Conservation (phyloP, 2,113 vertebrate genomes). For the Lepus americanus region DNA sequence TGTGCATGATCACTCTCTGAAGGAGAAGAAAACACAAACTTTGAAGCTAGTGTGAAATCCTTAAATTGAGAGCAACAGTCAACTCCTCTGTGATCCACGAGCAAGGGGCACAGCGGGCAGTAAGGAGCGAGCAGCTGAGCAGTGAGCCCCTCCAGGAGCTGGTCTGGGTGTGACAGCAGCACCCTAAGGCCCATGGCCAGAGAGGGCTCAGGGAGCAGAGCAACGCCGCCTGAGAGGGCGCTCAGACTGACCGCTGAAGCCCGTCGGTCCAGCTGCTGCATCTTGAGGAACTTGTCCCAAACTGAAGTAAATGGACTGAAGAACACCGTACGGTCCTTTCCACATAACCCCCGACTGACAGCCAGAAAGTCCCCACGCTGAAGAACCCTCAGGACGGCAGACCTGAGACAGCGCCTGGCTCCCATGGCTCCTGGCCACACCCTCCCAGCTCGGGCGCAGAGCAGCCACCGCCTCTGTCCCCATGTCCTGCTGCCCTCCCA, state of each 20-base stretch:
- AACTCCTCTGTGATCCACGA: not conserved
- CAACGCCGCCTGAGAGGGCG: fast-evolving
- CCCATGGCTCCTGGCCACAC: too few relatives aligned
- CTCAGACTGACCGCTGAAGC: not conserved
- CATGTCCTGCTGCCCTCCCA: too few relatives aligned
- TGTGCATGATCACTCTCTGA: not conserved
- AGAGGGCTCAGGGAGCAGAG: not conserved
- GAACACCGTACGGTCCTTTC: fast-evolving
- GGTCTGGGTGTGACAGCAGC: not conserved
- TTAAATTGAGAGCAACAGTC: not conserved
- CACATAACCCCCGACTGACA: not conserved
- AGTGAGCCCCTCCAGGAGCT: fast-evolving
- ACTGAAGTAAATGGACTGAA: not conserved
- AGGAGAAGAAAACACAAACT: not conserved
- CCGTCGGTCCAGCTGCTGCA: not conserved
- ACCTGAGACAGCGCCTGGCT: too few relatives aligned
- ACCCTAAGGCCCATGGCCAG: not conserved
- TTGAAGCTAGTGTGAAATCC: not conserved
- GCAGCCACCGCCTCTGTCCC: too few relatives aligned
- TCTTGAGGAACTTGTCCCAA: not conserved
- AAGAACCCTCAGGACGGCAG: not conserved
- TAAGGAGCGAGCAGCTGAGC: not conserved
- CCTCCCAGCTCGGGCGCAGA: too few relatives aligned
- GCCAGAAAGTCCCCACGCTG: not conserved
- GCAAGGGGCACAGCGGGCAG: fast-evolving